These are phyloP conservation scores for Eulemur mongoz DNA, from an alignment of 2,797 vertebrate species.

Conservation along the genomic window DNA sequence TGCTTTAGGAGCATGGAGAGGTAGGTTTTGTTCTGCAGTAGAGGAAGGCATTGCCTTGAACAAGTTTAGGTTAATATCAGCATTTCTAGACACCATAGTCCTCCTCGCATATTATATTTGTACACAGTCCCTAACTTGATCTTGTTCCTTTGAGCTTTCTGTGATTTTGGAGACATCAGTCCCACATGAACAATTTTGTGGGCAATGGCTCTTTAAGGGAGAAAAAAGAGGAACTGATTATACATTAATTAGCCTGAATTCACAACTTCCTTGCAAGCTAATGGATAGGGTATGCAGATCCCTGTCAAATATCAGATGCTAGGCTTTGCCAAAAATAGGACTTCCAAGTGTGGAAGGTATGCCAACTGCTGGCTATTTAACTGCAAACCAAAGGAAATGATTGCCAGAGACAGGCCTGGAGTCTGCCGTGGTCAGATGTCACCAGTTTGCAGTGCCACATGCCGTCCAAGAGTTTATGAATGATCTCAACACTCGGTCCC, in stretches of 20 bases:
- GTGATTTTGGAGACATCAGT: not conserved
- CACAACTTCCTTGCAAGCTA: not conserved
- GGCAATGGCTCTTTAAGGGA: conserved; percentile 49
- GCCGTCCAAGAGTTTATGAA: conserved; percentile 53
- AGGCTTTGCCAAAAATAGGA: conserved; percentile 57
- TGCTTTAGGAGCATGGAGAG: not conserved
- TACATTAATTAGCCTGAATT: conserved; percentile 81
- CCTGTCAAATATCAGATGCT: conserved; percentile 58
- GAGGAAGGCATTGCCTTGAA: not conserved
- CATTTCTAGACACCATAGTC: not conserved
- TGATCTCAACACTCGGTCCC: conserved; percentile 58
- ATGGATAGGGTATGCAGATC: not conserved
- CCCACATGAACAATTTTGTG: conserved; percentile 56
- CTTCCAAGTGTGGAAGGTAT: conserved; percentile 41
- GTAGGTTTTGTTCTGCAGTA: not conserved
- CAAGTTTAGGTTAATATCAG: not conserved
- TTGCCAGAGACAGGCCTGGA: conserved; percentile 21
- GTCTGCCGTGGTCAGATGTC: conserved; percentile 70
- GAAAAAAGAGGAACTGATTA: conserved; percentile 60
- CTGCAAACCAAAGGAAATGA: conserved; percentile 48
- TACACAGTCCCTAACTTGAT: not conserved
- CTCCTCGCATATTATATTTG: fast-evolving
- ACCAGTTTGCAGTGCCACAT: conserved; percentile 16
- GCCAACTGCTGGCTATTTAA: conserved; percentile 61
- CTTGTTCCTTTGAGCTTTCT: fast-evolving